These are phyloP conservation scores for Beris chalybata DNA, from an alignment of 2,888 invertebrate species.

Conservation along the genomic window DNA sequence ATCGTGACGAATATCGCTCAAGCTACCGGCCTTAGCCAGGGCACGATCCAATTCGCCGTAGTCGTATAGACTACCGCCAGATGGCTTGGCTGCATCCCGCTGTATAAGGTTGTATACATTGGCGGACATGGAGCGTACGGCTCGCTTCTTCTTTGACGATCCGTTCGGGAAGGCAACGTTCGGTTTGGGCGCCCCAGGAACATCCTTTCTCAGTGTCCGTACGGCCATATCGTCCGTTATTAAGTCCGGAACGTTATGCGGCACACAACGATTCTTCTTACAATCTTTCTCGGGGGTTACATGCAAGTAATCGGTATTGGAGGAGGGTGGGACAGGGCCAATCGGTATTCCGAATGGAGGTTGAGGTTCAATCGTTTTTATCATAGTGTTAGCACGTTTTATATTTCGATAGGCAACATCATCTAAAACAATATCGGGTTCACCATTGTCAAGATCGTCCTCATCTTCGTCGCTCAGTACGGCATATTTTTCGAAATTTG, in stretches of 20 bases:
- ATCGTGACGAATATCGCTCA: conserved; percentile 60
- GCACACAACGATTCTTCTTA: conserved; percentile 57
- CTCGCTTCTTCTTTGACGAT: conserved; percentile 72
- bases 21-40: conserved; percentile 65
- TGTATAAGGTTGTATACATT: conserved; percentile 79
- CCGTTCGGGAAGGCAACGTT: conserved; percentile 49
- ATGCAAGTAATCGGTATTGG: conserved; percentile 83
- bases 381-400: conserved; percentile 72
- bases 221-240: conserved; percentile 87
- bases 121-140: conserved; percentile 79
- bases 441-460: conserved; percentile 61
- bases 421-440: conserved; percentile 80
- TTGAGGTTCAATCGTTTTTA: conserved; percentile 76
- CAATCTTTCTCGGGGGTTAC: conserved; percentile 66
- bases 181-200: conserved; percentile 48
- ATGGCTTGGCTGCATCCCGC: conserved; percentile 59
- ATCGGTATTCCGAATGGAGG: conserved; percentile 90
- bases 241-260: conserved; percentile 65
- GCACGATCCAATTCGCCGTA: conserved; percentile 60
- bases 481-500: conserved; percentile 54
- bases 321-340: conserved; percentile 77
- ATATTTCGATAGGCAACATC: conserved; percentile 83
- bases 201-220: conserved; percentile 80
- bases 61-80: conserved; percentile 59
- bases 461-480: conserved; percentile 62